Evolutionary conservation across 2,888 invertebrate genomes (phyloP).

Genomic region (Drosophila kanekoi): DNA sequence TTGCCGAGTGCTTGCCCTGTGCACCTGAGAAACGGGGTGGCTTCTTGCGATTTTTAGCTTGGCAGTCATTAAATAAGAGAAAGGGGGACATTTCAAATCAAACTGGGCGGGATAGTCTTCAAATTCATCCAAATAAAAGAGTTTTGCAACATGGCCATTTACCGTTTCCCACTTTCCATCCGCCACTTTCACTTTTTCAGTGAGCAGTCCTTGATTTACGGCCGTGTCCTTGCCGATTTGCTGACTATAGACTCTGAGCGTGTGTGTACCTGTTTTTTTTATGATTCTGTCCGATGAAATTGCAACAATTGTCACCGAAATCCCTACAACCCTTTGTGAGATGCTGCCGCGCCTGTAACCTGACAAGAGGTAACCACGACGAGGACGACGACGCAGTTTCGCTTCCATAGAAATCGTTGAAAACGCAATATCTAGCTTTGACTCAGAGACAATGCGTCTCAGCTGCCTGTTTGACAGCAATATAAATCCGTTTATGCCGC

Average conservation of each 20-base stretch:
- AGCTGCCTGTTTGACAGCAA: conserved; percentile 74
- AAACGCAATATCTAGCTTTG: conserved; percentile 43
- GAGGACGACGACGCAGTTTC: conserved; percentile 33
- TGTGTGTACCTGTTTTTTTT: conserved; percentile 48
- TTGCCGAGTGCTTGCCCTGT: background rate
- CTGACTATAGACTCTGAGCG: background rate
- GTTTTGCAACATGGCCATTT: background rate
- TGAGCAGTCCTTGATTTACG: conserved; percentile 64
- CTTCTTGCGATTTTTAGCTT: conserved; percentile 46
- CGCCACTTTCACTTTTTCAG: conserved; percentile 64
- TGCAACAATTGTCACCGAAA: conserved; percentile 74
- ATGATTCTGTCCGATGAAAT: conserved; percentile 64
- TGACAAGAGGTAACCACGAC: conserved; percentile 47
- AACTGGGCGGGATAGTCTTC: conserved; percentile 10
- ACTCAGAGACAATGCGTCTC: conserved; percentile 60
- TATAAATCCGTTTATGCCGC: conserved; percentile 76
- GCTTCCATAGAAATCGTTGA: conserved; percentile 66
- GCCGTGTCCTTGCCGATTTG: conserved; percentile 39
- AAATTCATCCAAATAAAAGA: conserved; percentile 1
- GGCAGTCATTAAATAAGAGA: conserved; percentile 39
- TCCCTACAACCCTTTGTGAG: conserved; percentile 74
- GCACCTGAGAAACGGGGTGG: conserved; percentile 58
- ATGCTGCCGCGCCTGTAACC: conserved; percentile 52
- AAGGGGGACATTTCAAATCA: conserved; percentile 20
- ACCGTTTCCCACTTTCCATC: conserved; percentile 4